Evolutionary conservation across 2,888 invertebrate species (phyloP).

Genomic region (Limnephilus marmoratus): DNA sequence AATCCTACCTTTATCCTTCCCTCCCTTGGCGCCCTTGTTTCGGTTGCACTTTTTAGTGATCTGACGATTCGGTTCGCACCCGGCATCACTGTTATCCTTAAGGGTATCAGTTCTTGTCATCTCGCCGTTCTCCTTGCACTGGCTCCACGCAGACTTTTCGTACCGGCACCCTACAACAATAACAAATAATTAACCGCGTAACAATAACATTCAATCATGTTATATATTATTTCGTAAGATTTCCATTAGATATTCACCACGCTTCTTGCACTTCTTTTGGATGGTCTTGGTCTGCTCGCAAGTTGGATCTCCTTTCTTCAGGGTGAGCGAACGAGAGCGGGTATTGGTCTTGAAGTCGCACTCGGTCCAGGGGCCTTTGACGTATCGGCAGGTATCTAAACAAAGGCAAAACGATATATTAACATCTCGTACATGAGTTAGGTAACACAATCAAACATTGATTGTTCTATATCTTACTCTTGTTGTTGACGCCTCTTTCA

Average conservation of each 20-base stretch:
- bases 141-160: conserved; percentile 92
- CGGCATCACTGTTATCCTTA: conserved; percentile 87
- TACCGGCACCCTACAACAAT: conserved; percentile 86
- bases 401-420: conserved; percentile 57
- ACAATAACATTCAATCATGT: neutral
- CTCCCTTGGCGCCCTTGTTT: conserved; percentile 80
- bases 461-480: conserved; percentile 73
- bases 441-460: neutral
- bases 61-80: conserved; percentile 89
- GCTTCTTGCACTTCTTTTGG: conserved; percentile 95
- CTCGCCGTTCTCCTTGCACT: conserved; percentile 87
- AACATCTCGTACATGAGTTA: neutral
- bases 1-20: conserved; percentile 79
- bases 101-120: conserved; percentile 90
- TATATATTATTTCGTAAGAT: neutral
- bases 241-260: conserved; percentile 71
- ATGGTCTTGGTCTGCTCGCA: conserved; percentile 91
- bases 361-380: conserved; percentile 92
- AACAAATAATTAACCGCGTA: conserved; percentile 57
- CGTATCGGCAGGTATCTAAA: conserved; percentile 88
- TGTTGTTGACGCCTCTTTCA: conserved; percentile 87
- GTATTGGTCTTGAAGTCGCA: conserved; percentile 91
- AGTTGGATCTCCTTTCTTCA: conserved; percentile 89
- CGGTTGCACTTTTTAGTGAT: conserved; percentile 93
- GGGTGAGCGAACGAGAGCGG: conserved; percentile 87